These are phyloP conservation scores for Leptocoma aspasia DNA, from an alignment of 2,113 vertebrate genomes.

Conservation along the genomic window DNA sequence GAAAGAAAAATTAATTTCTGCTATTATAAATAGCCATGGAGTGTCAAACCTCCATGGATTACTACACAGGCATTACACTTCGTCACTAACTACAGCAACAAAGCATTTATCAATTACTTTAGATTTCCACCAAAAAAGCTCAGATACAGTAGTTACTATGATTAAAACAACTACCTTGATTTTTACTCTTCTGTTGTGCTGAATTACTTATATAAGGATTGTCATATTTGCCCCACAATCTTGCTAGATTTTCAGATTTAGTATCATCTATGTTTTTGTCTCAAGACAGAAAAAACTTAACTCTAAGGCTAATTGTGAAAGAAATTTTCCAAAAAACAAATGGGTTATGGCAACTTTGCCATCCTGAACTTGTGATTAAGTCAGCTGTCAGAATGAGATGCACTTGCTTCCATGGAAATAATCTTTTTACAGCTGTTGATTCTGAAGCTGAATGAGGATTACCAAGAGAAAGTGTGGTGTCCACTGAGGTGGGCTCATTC, in stretches of 20 bases:
- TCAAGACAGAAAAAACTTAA: not conserved
- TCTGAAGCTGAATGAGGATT: not conserved
- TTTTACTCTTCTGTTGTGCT: not conserved
- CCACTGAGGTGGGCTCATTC: not conserved
- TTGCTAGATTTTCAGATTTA: not conserved
- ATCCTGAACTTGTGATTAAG: not conserved
- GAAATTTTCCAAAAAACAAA: not conserved
- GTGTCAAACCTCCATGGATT: not conserved
- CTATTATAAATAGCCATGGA: not conserved
- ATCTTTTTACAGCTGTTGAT: not conserved
- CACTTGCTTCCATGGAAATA: not conserved
- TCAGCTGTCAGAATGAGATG: not conserved
- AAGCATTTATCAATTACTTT: not conserved
- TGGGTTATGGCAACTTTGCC: not conserved
- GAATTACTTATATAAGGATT: not conserved
- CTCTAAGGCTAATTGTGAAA: not conserved
- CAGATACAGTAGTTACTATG: not conserved
- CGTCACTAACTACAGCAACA: not conserved
- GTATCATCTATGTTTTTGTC: not conserved
- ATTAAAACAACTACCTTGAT: not conserved
- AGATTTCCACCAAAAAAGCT: not conserved
- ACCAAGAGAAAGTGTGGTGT: not conserved
- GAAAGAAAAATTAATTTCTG: not conserved
- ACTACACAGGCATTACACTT: not conserved
- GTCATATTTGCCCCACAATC: not conserved